Percentiles rank a stretch among this genome's conserved stretches.
phyloP scores from a whole-genome alignment of 2,113 vertebrate species.

The Orcinus orca region DNA sequence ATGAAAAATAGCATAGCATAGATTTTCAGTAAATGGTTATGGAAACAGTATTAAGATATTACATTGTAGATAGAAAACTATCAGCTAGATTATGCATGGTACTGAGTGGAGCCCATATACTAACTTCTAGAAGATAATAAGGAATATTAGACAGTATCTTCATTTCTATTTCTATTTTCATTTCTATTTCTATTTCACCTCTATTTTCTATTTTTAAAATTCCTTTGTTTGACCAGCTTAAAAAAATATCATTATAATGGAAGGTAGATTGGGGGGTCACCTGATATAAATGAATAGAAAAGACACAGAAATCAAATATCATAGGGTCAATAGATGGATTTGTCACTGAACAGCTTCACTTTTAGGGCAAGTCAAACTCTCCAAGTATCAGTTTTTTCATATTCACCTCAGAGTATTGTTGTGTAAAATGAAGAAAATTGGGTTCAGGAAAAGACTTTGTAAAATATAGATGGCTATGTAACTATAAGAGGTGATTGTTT shows the following conservation, averaged over 20 bases:
- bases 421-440: background rate
- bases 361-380: background rate
- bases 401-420: background rate
- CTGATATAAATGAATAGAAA: background rate
- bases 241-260: background rate
- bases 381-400: background rate
- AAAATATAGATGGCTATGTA: background rate
- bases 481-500: background rate
- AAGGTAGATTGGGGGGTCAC: background rate
- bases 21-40: background rate
- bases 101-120: background rate
- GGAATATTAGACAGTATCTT: background rate
- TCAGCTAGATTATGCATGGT: background rate
- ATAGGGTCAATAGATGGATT: background rate
- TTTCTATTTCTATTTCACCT: background rate
- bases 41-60: background rate
- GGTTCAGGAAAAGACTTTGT: background rate
- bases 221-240: background rate
- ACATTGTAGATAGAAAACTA: background rate
- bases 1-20: background rate
- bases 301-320: background rate
- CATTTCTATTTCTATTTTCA: background rate
- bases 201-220: background rate
- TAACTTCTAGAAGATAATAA: background rate
- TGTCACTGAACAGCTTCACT: background rate